phyloP scores from a whole-genome alignment of 37 sponge, comb jelly and placozoan genomes.

The Beroe forskalii region DNA sequence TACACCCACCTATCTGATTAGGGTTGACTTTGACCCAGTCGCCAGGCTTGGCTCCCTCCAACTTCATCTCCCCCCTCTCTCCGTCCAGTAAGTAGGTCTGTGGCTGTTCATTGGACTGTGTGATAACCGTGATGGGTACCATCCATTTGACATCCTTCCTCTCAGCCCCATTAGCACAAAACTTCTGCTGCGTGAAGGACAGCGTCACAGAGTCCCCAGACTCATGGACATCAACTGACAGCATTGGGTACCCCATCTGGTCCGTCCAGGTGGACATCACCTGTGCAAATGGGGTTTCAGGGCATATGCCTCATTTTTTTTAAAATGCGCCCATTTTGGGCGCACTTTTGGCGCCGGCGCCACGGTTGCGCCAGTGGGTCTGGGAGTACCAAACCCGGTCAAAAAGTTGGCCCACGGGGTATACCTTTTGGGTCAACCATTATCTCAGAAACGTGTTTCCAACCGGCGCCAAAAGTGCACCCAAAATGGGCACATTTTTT shows the following conservation, averaged over 20 bases:
- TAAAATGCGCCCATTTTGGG: too few species aligned
- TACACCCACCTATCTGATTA: conserved; percentile 50
- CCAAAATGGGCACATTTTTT: too few species aligned
- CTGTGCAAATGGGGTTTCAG: background rate
- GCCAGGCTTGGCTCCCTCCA: conserved; percentile 74
- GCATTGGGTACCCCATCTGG: conserved; percentile 94
- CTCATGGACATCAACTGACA: conserved; percentile 75
- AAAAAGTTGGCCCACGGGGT: too few species aligned
- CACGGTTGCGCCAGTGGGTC: too few species aligned
- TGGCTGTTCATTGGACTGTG: background rate
- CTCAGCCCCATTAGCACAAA: conserved; percentile 61
- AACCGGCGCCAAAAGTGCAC: too few species aligned
- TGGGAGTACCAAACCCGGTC: too few species aligned
- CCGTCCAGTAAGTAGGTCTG: conserved; percentile 69
- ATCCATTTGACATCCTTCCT: conserved; percentile 12
- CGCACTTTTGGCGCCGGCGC: too few species aligned
- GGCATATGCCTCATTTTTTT: too few species aligned
- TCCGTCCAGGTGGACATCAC: conserved; percentile 93
- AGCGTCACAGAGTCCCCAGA: conserved; percentile 59
- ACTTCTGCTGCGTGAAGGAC: conserved; percentile 20
- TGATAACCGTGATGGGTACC: conserved; percentile 59
- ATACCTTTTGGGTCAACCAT: too few species aligned
- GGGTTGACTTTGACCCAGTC: conserved; percentile 67
- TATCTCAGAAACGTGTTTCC: too few species aligned
- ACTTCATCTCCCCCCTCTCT: conserved; percentile 82